A percentile compares a stretch with the other conserved stretches of the same genome.
Conservation (phyloP, 2,888 invertebrate genomes). For the Rhabditoides inermis region DNA sequence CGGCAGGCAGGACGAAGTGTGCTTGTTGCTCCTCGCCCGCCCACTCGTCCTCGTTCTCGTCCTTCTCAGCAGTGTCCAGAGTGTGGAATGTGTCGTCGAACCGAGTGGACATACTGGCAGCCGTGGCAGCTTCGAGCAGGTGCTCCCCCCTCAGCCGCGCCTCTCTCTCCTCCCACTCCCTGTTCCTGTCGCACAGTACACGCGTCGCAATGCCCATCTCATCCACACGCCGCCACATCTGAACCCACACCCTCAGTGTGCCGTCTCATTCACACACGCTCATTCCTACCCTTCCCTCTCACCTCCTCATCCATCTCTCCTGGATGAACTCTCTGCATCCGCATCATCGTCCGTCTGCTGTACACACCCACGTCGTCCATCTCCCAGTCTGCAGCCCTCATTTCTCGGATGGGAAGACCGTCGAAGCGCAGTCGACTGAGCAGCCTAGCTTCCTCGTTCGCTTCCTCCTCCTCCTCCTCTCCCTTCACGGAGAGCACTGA, state of each 20-base stretch:
- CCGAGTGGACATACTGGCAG: no score
- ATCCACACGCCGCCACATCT: neutral
- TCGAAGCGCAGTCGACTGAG: slow-evolving; percentile 5
- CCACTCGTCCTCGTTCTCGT: no score
- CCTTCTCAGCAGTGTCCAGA: no score
- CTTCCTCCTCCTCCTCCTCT: neutral
- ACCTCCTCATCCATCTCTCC: neutral
- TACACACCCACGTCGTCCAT: slow-evolving; percentile 11
- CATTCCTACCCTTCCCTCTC: neutral
- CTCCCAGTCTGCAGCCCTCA: slow-evolving; percentile 8
- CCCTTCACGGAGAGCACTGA: no score
- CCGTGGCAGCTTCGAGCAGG: no score
- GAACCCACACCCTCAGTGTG: neutral
- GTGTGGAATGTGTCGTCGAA: no score
- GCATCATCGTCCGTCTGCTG: slow-evolving; percentile 3
- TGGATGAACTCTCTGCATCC: slow-evolving; percentile 2
- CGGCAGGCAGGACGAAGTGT: no score
- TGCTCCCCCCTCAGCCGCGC: no score
- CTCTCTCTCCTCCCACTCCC: no score
- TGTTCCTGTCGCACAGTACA: no score
- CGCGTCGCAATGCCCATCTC: no score
- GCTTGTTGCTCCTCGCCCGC: no score
- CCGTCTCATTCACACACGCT: neutral
- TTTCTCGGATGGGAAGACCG: slow-evolving; percentile 1
- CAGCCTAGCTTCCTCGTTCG: neutral